Evolutionary conservation across 2,113 vertebrate species (phyloP), one percentile per base, ranked within the genome.

Genomic region (Tachysurus fulvidraco): DNA sequence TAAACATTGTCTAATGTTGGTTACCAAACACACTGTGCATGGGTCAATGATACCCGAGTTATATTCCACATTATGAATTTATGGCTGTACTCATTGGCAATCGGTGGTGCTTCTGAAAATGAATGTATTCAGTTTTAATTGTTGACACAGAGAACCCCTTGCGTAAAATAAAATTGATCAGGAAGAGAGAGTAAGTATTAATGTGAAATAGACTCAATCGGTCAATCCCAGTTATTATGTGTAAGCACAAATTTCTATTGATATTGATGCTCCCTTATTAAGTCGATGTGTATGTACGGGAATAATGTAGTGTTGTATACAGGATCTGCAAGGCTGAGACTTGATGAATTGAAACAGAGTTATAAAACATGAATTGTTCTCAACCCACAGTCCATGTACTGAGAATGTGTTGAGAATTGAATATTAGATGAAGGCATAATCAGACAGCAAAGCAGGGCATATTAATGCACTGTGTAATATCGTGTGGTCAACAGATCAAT

Each of bases 111-210:
- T 74, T 23, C 60, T 76, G 14, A 46, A 81, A 65, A 69, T 77
- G 17, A 46, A 83, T 89, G 83, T 69, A 65, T 89, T 89, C 7
- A 28, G 19, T 86, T 79, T 73, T 89, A 77, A 88, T 89, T 86
- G 83, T 81, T 83, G 46, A 59, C 69, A 81, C 52, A 55, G 71
- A 50, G 57, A 36, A 36, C 46, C 79, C 73, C 86, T 55, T 23
- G 74, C 62, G 28, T 55, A 14, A 73, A 89, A 17, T 71, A 2
- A 54, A 88, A 86, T 84, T 86, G 85, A 91, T 91, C 65, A 7
- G 2, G 12, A 6, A 21, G 57, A 64, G n/a, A 46, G 11, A 5
- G 25, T 54, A 1, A 21, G 23, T 64, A 73, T 85, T 85, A 87
- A 88, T 62, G 16, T 41, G 65, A 85, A 81, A 73, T 28, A 54